A percentile compares a stretch with the other conserved stretches of the same genome.
Evolutionary conservation across 2,113 vertebrate species (phyloP).

Genomic region (Sigmodon hispidus): DNA sequence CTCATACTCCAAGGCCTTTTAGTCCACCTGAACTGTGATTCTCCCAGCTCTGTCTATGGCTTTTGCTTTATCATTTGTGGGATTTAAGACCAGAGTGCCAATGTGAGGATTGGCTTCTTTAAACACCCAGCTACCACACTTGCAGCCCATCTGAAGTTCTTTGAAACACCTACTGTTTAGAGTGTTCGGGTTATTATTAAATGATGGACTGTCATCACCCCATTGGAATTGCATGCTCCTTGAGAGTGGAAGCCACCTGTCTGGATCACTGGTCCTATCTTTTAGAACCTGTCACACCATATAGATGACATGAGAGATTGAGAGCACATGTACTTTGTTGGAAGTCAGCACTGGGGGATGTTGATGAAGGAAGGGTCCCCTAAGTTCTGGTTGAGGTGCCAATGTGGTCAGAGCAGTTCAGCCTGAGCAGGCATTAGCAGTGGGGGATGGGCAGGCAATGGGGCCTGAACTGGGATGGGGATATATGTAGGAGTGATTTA

Average conservation of each 20-base stretch:
- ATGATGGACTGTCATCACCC: neutral
- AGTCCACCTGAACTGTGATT: neutral
- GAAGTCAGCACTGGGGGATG: too few relatives aligned
- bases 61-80: neutral
- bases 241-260: neutral
- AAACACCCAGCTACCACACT: neutral
- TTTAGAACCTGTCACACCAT: neutral
- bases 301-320: neutral
- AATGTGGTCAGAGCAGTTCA: neutral
- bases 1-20: neutral
- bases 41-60: neutral
- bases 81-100: neutral
- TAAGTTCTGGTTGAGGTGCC: neutral
- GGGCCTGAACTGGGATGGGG: neutral
- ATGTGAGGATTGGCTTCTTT: neutral
- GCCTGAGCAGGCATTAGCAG: neutral
- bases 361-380: neutral
- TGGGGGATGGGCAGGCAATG: neutral
- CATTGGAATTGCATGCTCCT: neutral
- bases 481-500: neutral
- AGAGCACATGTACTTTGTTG: neutral
- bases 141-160: neutral
- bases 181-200: neutral
- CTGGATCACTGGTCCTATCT: neutral
- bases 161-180: neutral